Evolutionary conservation across 2,888 invertebrate species (phyloP), one percentile per base, ranked within the genome.

Genomic region (Arenicola marina): DNA sequence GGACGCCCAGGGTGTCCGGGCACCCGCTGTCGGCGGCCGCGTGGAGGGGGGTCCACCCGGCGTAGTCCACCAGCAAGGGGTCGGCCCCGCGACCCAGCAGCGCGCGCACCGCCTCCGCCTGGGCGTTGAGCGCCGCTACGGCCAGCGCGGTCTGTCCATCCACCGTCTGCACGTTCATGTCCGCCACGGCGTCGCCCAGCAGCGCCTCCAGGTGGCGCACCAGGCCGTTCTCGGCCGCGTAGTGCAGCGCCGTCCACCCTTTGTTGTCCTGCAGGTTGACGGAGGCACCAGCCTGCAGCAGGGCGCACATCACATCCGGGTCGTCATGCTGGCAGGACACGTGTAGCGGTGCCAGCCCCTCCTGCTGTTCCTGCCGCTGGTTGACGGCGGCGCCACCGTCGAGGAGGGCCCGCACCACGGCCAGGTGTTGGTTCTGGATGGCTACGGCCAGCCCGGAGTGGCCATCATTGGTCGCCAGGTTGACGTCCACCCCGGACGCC

Each of bases 1-100:
- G 63, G 4, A 54, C 56, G 7, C 51, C 53, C 15, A 66, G 62
- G 0, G 63, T 62, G 3, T 66, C 68, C 0, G 26, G 28, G 53
- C 70, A 68, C 2, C 74, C 74, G 33, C 56, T 61, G 26, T 64
- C 61, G 11, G 70, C 61, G 1, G 74, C 70, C 7, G 68, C 69
- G 58, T 74, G 74, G 4, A 74, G 65, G 21, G 70, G 51, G 2
- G 70, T 56, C 66, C 72, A 68, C 1, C 72, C 72, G 11, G 61
- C 38, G 53, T 63, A 69, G 56, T 71, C 70, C 26, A 70, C 70
- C 26, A 68, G 26, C 31, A 58, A 59, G n/a, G 38, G 51, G n/a
- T 67, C 62, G n/a, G 66, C 66, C 2, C 61, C 66, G 7, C 38
- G 51, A 11, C 31, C 58, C 24, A 68, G 21, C 28, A 69, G 54